Evolutionary conservation across 2,797 vertebrate species (phyloP), one percentile per base, ranked within the genome.

Genomic region (Gambelia wislizenii): DNA sequence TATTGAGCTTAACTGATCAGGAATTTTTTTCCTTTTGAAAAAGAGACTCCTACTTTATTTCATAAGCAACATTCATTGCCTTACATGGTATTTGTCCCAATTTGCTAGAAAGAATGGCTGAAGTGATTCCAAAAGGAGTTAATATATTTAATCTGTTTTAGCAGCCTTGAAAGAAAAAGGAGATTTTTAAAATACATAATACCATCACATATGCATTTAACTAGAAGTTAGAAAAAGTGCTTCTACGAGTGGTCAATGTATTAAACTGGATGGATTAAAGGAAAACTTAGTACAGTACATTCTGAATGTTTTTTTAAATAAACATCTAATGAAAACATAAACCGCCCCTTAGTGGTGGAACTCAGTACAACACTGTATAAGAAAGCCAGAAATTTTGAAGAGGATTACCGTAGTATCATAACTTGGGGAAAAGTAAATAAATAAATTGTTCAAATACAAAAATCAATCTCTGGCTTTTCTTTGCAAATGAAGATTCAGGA

Each of bases 311-410:
- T 92, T 84, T 67, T 33, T 33, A 33, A 67, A 78, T 13, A 2
- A 1, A 25, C 67, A 67, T 7, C 27, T 39, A 44, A 85, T 49
- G 64, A 39, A 86, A 93, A 87, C 18, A 85, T 36, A 44, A 91
- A 27, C 84, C 64, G 86, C n/a, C 69, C 12, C 25, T 86, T 75
- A 22, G 10, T 36, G 89, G 13, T 8, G 0, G 89, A 78, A 86
- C 39, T 30, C 78, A 83, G 0, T 16, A 84, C 91, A 92, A 89
- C 88, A 42, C 56, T 85, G 82, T 14, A 89, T 27, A 85, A 91
- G 77, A 16, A 47, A 75, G 39, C 4, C 27, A 54, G 36, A 88
- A 16, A 7, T 64, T 49, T 80, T 84, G 86, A 89, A 86, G n/a
- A 54, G 39, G 27, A 36, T 42, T 42, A 56, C n/a, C n/a, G 13